Base-by-base conservation (phyloP, 2,888 invertebrate genomes). In the Eueremaeus valkanovi region DNA sequence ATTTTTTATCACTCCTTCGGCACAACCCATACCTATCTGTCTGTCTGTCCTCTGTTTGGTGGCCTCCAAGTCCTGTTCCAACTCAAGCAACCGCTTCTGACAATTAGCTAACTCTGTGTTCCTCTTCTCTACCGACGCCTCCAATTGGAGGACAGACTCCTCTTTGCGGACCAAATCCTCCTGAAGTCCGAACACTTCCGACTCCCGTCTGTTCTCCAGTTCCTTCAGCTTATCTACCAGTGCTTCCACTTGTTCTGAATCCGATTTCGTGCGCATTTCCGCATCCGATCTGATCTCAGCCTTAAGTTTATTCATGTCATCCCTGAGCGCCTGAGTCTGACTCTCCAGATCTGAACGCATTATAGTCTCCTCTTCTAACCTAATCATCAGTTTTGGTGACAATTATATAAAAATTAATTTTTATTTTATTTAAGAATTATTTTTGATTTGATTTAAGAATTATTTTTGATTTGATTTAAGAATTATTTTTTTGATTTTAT, bases 301-400 rank as follows among this genome's bases (percentile, higher is more conserved):
- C 55, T 76, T 76, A 11, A 76, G 72, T 13, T 76, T 68, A 11
- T 76, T 72, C 11, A 76, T 63, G 27, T 76, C 68, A 18, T 27
- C 24, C 40, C 51, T 63, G 6, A 76, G 76, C 27, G 36, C 42
- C 9, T 27, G 11, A 9, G 72, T 73, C 24, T 33, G 24, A 24
- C n/a, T 27, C 88, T 93, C 91, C 79, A 92, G 87, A 83, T 95
- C 95, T 81, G 91, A 90, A 83, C 92, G 93, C 81, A 89, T 89
- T 81, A 95, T 91, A 66, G 91, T 90, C 80, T 93, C 93, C 83
- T 97, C 96, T 85, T 96, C 96, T 78, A 92, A 90, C 24, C 63
- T 63, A 33, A 29, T 27, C 9, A 27, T 55, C n/a, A n/a, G n/a
- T n/a, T n/a, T n/a, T n/a, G n/a, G n/a, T n/a, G n/a, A n/a, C 42